phyloP scores from a whole-genome alignment of 2,797 vertebrate species.

The Eupleurogrammus muticus region DNA sequence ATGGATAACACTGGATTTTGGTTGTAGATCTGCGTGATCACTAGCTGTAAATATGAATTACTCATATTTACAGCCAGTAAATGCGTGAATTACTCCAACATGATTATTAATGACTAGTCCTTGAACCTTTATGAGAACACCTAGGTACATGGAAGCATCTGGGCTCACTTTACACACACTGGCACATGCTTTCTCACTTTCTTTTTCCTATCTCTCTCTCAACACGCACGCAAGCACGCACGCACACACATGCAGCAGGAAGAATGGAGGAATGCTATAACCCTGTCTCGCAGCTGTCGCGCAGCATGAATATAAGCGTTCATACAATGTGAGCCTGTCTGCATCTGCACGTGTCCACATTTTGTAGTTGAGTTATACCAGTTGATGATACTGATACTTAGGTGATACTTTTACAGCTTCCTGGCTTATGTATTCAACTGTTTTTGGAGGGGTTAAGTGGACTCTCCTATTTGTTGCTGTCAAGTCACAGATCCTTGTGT shows the following conservation, averaged over 20 bases:
- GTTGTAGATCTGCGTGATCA: neutral
- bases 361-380: neutral
- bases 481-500: neutral
- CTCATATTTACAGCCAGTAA: neutral
- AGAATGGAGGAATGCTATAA: constrained; percentile 4
- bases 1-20: neutral
- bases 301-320: constrained; percentile 24
- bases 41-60: neutral
- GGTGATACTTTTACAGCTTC: neutral
- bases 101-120: constrained; percentile 30
- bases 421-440: neutral
- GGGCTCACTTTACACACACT: constrained; percentile 59
- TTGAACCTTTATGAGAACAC: constrained; percentile 35
- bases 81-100: constrained; percentile 12
- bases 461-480: neutral
- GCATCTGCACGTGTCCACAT: constrained; percentile 11
- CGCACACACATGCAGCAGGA: constrained; percentile 10
- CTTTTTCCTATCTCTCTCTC: too few species aligned
- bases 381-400: neutral
- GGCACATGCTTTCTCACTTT: neutral
- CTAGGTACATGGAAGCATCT: constrained; percentile 20
- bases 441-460: neutral
- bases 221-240: neutral
- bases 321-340: constrained; percentile 4
- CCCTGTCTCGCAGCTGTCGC: constrained; percentile 47